Base-by-base conservation (phyloP, 2,888 invertebrate genomes). In the Epicampocera succincta region DNA sequence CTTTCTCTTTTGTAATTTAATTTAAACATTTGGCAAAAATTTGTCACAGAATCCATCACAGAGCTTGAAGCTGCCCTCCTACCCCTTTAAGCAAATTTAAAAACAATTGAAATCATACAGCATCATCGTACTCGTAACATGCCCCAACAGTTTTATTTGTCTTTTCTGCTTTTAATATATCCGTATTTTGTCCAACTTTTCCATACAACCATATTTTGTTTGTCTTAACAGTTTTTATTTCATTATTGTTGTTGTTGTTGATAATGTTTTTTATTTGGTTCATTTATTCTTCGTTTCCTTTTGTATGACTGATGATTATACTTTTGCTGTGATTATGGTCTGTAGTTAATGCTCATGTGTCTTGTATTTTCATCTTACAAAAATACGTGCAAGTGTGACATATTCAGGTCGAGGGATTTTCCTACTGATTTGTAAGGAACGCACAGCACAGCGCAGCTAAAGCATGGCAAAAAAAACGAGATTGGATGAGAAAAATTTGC, bases 1-100 rank as follows among this genome's bases (percentile, higher is more conserved):
- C 54, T 25, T 15, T 50, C 40, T 50, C 40, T 13, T 29, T 44
- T 65, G 17, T 48, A 42, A 73, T 65, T 63, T 56, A 73, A 54
- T 65, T 56, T 58, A 17, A 56, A 17, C 54, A 65, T 48, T 56
- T 44, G 52, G 52, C 40, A 63, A 63, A 33, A 63, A 54, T 48
- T 65, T 56, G 17, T 66, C 48, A 58, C 21, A 54, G 48, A 54
- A 65, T 74, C 63, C 54, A 52, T 72, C 54, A 56, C 13, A 74
- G 56, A 52, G 56, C 33, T n/a, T 33, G 17, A 21, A 54, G 12
- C 21, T 54, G 46, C 63, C 73, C 29, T 73, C 54, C 21, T 2
- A 25, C 29, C 44, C 2, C 6, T 2, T 44, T 2, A 69, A 58
- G 11, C 17, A 29, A n/a, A 50, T n/a, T 9, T 19, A 48, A 21